Base-by-base conservation (phyloP, 2,888 invertebrate genomes). In the Hypercompe scribonia region DNA sequence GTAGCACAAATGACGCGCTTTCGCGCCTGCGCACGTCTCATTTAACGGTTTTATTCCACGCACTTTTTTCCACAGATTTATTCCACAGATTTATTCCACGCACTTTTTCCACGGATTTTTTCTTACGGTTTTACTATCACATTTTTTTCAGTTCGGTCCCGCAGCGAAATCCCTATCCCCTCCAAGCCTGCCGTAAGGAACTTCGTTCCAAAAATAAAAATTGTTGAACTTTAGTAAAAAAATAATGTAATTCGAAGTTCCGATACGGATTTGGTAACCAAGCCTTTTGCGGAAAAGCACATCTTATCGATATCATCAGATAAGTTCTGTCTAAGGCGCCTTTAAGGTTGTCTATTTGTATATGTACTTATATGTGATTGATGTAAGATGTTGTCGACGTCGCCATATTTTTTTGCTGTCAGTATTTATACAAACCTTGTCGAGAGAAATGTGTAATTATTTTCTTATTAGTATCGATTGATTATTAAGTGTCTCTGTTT, bases 381-480 rank as follows among this genome's bases (percentile, higher is more conserved):
- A 31, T 33, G 2, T 31, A 33, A 18, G 28, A 39, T 61, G 39
- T 61, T 54, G 3, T 54, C 24, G n/a, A 65, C 58, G 66, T 46
- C 77, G 71, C 61, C 73, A 70, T 70, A n/a, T 21, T 63, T 78
- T 70, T 78, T 70, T 78, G 71, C 65, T 68, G 31, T 18, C 54
- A 68, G 73, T 74, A 75, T 78, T 77, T 68, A 71, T 66, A 80
- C 58, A 77, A 67, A 70, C 75, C 72, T 74, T 68, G 65, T 76
- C 67, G 73, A 75, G 76, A 73, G 71, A 39, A 82, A 73, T 78
- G 65, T 68, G 75, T 84, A 84, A 83, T 83, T 84, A 82, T 84
- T 84, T 83, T 83, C 79, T 82, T 84, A 82, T 84, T 78, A 77
- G 75, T 76, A 67, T 73, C 82, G 71, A 80, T 84, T 74, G 82